Base-by-base conservation (phyloP, 2,113 vertebrate genomes). In the Patagioenas fasciata region DNA sequence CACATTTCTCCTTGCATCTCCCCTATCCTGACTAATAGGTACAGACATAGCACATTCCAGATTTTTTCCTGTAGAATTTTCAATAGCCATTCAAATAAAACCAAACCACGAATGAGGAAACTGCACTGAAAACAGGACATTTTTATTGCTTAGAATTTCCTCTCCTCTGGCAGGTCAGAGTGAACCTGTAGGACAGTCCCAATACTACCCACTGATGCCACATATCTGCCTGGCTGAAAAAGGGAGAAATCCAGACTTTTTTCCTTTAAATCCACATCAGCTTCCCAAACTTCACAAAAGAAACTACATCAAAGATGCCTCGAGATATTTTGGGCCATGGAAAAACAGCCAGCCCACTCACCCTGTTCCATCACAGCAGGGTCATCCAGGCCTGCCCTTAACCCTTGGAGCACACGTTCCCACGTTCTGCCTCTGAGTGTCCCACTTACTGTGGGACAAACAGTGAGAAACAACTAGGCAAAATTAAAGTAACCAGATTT, bases 71-170 rank as follows among this genome's bases (percentile, higher is more conserved):
- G 18, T 8, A 75, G 18, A 28, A 66, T 29, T 69, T 87, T 89
- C 57, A 61, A 40, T 8, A 50, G 38, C 9, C 20, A 44, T 79
- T 83, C 15, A 71, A 87, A 66, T 19, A 77, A 88, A 90, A 91
- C 75, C 26, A 72, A 82, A n/a, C 47, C 26, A 75, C 6, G 4
- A 75, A 5, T 24, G 34, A 87, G 61, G 66, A 89, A 93, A 69
- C 10, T 13, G 24, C 29, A 56, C n/a, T 23, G 17, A 75, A 92
- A 93, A 50, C 65, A 89, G 66, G 50, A 14, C 67, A 57, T 80
- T 69, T 65, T 29, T 65, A 44, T n/a, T 95, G 50, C 53, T 61
- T n/a, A 87, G 13, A 71, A 79, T 40, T 89, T 94, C 54, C 44
- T 87, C 40, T 85, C 36, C 47, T 65, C 79, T 93, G 54, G 25